A percentile compares a stretch with the other conserved stretches of the same genome.
phyloP scores from a whole-genome alignment of 2,888 invertebrate species.

The Steinernema carpocapsae region DNA sequence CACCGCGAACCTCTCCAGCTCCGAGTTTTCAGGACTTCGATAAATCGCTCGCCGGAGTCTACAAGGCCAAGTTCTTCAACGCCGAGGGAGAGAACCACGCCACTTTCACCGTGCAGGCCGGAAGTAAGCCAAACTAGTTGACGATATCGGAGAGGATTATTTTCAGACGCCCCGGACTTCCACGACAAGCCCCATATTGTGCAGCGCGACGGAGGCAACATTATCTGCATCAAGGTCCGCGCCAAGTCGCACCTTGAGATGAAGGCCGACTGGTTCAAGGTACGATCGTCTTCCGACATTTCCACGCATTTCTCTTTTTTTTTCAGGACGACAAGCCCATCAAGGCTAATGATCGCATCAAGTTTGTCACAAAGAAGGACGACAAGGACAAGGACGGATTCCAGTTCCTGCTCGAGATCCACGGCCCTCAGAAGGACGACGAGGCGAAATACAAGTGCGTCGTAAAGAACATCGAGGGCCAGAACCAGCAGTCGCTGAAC shows the following conservation, averaged over 20 bases:
- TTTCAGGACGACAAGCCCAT: constrained; percentile 68
- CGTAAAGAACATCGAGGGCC: constrained; percentile 68
- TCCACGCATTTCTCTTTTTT: constrained; percentile 36
- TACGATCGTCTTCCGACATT: constrained; percentile 38
- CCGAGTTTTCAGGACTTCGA: constrained; percentile 65
- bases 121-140: constrained; percentile 55
- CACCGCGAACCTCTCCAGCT: constrained; percentile 3
- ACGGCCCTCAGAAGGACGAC: constrained; percentile 66
- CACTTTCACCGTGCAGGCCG: constrained; percentile 67
- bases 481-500: constrained; percentile 68
- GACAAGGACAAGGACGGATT: constrained; percentile 67
- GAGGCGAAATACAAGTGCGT: constrained; percentile 62
- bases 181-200: constrained; percentile 69
- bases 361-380: constrained; percentile 65
- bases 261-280: constrained; percentile 68
- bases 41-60: constrained; percentile 67
- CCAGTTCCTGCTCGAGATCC: constrained; percentile 66
- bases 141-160: not conserved
- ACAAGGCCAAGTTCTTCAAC: constrained; percentile 65
- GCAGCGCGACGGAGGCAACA: constrained; percentile 67
- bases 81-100: constrained; percentile 65
- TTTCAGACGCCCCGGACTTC: constrained; percentile 69
- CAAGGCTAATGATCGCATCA: constrained; percentile 64
- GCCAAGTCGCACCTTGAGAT: constrained; percentile 68
- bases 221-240: constrained; percentile 67